A percentile compares a stretch with the other conserved stretches of the same genome.
Evolutionary conservation across 2,113 vertebrate species (phyloP).

Genomic region (Aepyceros melampus): DNA sequence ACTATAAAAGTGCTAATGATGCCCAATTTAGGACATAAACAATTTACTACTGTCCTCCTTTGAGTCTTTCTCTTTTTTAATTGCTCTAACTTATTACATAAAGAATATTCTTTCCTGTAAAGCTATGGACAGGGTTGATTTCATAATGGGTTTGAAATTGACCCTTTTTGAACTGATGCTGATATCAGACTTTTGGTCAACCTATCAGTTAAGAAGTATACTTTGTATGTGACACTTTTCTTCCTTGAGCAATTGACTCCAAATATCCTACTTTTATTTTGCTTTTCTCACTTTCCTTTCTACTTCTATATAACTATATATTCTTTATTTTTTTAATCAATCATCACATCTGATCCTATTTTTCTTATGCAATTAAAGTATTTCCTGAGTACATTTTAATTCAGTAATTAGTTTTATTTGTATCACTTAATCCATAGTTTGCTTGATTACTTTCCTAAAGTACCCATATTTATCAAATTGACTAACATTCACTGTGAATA

Average conservation of each 20-base stretch:
- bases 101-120: conserved; percentile 42
- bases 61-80: neutral
- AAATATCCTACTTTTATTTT: neutral
- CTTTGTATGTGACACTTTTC: neutral
- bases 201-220: neutral
- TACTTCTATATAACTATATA: neutral
- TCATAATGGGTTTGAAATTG: neutral
- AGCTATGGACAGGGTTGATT: neutral
- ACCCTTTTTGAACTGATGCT: neutral
- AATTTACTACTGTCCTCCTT: conserved; percentile 10
- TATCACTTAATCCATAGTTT: conserved; percentile 48
- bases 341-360: neutral
- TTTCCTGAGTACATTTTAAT: neutral
- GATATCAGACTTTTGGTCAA: neutral
- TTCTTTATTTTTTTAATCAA: neutral
- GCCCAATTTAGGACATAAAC: conserved; percentile 30
- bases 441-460: conserved; percentile 27
- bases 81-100: conserved; percentile 13
- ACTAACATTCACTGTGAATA: conserved; percentile 14
- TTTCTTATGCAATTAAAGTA: conserved; percentile 26
- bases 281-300: neutral
- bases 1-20: conserved; percentile 48
- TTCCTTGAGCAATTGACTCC: neutral
- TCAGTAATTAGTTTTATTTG: neutral
- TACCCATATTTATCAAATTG: conserved; percentile 56